Conservation (phyloP, 2,797 vertebrate genomes). For the Hippopotamyrus pictus region DNA sequence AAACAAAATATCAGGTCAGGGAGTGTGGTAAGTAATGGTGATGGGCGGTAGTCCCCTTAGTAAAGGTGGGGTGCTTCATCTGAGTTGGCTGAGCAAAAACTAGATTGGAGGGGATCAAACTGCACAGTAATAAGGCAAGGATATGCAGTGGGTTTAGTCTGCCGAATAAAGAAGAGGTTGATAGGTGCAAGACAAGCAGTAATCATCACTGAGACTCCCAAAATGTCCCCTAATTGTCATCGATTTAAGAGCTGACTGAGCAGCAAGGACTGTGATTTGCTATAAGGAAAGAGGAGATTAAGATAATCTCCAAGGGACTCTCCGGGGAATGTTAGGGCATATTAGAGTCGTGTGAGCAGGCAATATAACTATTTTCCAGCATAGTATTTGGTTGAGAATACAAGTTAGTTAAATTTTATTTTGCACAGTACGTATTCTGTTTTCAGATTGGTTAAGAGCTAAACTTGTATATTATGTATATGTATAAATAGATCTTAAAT, state of each 20-base stretch:
- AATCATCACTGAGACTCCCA: neutral
- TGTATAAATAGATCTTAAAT: too few relatives aligned
- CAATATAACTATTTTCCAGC: neutral
- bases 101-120: neutral
- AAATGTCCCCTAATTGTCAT: neutral
- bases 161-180: neutral
- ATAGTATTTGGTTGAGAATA: neutral
- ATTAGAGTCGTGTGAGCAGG: neutral
- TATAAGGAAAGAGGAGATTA: constrained; percentile 15
- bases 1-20: neutral
- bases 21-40: neutral
- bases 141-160: neutral
- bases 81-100: neutral
- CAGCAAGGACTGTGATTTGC: neutral
- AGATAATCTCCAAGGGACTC: neutral
- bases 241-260: neutral
- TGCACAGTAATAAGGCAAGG: neutral
- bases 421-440: neutral
- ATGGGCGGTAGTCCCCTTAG: too few relatives aligned
- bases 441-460: neutral
- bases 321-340: neutral
- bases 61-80: neutral
- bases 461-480: neutral
- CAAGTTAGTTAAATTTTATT: neutral
- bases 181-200: neutral